phyloP scores from a whole-genome alignment of 2,888 invertebrate genomes.

The Drosophila colorata region DNA sequence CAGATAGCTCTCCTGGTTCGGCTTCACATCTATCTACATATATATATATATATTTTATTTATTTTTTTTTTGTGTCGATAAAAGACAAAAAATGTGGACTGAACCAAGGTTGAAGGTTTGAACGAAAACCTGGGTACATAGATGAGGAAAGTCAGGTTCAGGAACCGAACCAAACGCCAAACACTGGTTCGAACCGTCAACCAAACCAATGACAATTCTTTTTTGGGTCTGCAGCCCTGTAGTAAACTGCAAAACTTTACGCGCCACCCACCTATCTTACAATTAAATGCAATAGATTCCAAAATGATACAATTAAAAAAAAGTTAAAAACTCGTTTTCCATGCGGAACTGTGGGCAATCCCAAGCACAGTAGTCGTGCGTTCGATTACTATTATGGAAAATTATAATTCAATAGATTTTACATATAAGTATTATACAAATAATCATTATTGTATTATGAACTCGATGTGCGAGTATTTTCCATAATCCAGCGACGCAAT shows the following conservation, averaged over 20 bases:
- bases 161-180: no score
- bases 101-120: no score
- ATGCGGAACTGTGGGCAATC: conserved; percentile 23
- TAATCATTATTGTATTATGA: conserved; percentile 1
- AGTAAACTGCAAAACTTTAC: conserved; percentile 10
- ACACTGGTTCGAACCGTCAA: no score
- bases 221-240: no score
- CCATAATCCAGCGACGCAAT: conserved; percentile 46
- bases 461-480: conserved; percentile 12
- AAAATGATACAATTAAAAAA: conserved; percentile 21
- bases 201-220: no score
- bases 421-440: conserved; percentile 8
- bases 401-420: conserved; percentile 7
- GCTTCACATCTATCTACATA: no score
- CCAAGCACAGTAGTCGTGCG: conserved; percentile 13
- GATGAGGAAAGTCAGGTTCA: no score
- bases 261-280: neutral
- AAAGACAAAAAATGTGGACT: no score
- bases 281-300: conserved; percentile 5
- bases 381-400: conserved; percentile 8
- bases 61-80: no score
- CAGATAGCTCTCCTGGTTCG: no score
- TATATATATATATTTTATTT: no score
- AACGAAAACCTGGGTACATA: no score
- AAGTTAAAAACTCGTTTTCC: conserved; percentile 52